phyloP scores from a whole-genome alignment of 2,888 invertebrate species.

The Philereme vetulata region DNA sequence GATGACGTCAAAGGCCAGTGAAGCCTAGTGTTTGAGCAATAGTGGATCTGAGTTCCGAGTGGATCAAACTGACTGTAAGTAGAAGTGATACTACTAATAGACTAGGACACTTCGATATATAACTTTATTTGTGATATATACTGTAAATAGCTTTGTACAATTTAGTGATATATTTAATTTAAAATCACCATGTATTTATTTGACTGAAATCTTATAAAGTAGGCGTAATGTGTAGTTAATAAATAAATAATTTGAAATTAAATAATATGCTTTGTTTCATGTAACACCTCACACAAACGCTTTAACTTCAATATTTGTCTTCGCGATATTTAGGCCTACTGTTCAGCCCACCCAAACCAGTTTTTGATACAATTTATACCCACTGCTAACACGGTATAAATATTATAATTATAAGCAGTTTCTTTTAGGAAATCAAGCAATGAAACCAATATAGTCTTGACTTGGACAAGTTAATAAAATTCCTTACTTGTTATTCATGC shows the following conservation, averaged over 20 bases:
- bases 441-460: constrained; percentile 17
- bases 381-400: neutral
- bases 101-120: constrained; percentile 68
- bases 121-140: constrained; percentile 76
- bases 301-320: constrained; percentile 17
- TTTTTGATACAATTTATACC: constrained; percentile 3
- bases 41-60: constrained; percentile 50
- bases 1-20: constrained; percentile 34
- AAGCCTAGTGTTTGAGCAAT: constrained; percentile 34
- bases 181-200: constrained; percentile 80
- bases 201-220: constrained; percentile 81
- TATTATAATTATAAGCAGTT: constrained; percentile 9
- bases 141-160: constrained; percentile 83
- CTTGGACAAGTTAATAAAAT: constrained; percentile 25
- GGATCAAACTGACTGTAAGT: constrained; percentile 80
- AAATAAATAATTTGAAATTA: constrained; percentile 73
- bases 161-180: constrained; percentile 83
- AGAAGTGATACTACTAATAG: constrained; percentile 75
- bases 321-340: constrained; percentile 31
- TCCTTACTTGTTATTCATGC: constrained; percentile 16
- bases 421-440: constrained; percentile 19
- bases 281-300: constrained; percentile 27
- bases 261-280: constrained; percentile 58
- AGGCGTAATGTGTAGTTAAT: constrained; percentile 71
- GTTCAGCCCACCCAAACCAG: neutral